Conservation (phyloP, 2,797 vertebrate genomes). For the Pachyuromys duprasi region DNA sequence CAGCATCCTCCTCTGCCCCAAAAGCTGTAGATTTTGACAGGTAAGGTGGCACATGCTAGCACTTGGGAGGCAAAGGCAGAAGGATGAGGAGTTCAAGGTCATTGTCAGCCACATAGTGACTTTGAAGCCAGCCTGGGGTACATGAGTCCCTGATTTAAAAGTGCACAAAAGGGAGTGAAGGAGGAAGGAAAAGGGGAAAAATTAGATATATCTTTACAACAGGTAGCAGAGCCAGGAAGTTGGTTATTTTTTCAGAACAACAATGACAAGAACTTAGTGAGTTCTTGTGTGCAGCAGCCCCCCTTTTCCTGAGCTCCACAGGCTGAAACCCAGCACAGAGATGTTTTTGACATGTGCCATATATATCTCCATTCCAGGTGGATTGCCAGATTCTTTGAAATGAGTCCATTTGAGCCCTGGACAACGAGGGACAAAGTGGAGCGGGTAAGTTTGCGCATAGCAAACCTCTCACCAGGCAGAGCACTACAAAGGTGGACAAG, state of each 20-base stretch:
- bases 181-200: background rate
- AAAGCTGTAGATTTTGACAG: background rate
- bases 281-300: background rate
- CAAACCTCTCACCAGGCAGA: background rate
- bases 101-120: background rate
- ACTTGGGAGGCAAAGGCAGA: background rate
- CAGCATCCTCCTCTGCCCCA: background rate
- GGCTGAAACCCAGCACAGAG: background rate
- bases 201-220: background rate
- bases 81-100: background rate
- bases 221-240: background rate
- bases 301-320: background rate
- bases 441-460: constrained; percentile 88
- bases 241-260: background rate
- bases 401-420: constrained; percentile 95
- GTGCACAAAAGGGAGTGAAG: background rate
- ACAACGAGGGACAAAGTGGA: constrained; percentile 95
- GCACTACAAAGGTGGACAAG: fast-evolving
- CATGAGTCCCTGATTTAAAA: background rate
- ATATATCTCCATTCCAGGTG: constrained; percentile 86
- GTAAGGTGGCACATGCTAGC: background rate
- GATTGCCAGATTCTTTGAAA: constrained; percentile 89
- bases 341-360: fast-evolving
- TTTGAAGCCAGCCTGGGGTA: background rate
- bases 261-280: background rate